Evolutionary conservation across 2,888 invertebrate species (phyloP).

Genomic region (Phlogophora meticulosa): DNA sequence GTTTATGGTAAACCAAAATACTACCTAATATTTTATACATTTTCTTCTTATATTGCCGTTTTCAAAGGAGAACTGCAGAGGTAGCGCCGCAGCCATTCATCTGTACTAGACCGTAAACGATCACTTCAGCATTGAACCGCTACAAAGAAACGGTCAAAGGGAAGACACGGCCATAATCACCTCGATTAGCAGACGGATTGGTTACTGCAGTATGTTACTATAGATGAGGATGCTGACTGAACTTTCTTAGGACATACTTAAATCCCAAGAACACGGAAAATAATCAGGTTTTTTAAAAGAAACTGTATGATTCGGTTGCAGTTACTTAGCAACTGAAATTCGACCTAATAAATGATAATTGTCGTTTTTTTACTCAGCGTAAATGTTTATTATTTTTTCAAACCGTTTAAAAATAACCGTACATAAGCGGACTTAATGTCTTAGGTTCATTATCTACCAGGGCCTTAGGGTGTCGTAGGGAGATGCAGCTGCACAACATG

Average conservation of each 20-base stretch:
- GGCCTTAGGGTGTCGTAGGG: too few relatives aligned
- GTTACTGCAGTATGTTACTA: conserved; percentile 19
- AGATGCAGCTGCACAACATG: too few relatives aligned
- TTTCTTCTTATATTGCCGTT: neutral
- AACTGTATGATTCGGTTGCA: neutral
- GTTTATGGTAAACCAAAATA: too few relatives aligned
- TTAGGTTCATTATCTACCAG: too few relatives aligned
- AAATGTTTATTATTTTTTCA: too few relatives aligned
- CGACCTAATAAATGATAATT: too few relatives aligned
- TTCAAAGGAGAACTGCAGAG: neutral
- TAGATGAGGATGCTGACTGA: neutral
- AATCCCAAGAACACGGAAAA: neutral
- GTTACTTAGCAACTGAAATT: neutral
- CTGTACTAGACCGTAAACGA: neutral
- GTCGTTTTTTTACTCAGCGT: too few relatives aligned
- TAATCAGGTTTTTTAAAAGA: neutral
- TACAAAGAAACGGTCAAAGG: conserved; percentile 17
- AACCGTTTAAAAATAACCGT: too few relatives aligned
- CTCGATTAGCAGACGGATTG: neutral
- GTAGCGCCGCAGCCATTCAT: neutral
- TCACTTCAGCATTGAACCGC: neutral
- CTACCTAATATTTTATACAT: neutral
- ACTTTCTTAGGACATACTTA: neutral
- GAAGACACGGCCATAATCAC: conserved; percentile 15
- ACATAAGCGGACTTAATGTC: too few relatives aligned